Evolutionary conservation across 2,797 vertebrate species (phyloP).

Genomic region (Esox masquinongy): DNA sequence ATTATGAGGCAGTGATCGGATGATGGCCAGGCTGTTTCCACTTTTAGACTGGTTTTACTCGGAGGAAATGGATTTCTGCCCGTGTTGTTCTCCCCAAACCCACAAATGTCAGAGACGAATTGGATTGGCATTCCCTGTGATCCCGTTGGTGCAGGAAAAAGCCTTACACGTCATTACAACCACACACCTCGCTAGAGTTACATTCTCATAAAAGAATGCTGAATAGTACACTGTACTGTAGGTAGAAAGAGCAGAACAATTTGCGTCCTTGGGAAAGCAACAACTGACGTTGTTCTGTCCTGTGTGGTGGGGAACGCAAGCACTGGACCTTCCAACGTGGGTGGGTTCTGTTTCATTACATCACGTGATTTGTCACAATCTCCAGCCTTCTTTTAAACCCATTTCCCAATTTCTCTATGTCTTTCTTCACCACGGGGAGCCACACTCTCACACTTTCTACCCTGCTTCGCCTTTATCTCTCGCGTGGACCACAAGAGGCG

Average conservation of each 20-base stretch:
- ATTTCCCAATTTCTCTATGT: neutral
- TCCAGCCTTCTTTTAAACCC: neutral
- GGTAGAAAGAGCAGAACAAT: slow-evolving; percentile 43
- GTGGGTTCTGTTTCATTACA: neutral
- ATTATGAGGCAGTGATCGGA: neutral
- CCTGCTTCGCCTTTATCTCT: neutral
- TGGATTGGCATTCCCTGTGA: slow-evolving; percentile 54
- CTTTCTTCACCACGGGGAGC: neutral
- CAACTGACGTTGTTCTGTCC: slow-evolving; percentile 23
- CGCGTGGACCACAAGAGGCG: no score
- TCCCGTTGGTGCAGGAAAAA: slow-evolving; percentile 44
- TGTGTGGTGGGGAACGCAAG: neutral
- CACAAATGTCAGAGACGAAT: slow-evolving; percentile 56
- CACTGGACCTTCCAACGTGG: neutral
- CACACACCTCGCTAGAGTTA: slow-evolving; percentile 53
- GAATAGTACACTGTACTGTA: slow-evolving; percentile 31
- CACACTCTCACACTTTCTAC: neutral
- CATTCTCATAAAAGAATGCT: slow-evolving; percentile 26
- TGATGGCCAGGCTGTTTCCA: neutral
- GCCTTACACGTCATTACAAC: slow-evolving; percentile 47
- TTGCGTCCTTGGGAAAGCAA: slow-evolving; percentile 40
- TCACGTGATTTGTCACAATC: neutral
- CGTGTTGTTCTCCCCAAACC: slow-evolving; percentile 44
- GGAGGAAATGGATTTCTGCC: slow-evolving; percentile 49
- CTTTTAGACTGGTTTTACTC: slow-evolving; percentile 29